phyloP scores from a whole-genome alignment of 37 sponge, comb jelly and placozoan species.

The Halisarca cf. caerulea region DNA sequence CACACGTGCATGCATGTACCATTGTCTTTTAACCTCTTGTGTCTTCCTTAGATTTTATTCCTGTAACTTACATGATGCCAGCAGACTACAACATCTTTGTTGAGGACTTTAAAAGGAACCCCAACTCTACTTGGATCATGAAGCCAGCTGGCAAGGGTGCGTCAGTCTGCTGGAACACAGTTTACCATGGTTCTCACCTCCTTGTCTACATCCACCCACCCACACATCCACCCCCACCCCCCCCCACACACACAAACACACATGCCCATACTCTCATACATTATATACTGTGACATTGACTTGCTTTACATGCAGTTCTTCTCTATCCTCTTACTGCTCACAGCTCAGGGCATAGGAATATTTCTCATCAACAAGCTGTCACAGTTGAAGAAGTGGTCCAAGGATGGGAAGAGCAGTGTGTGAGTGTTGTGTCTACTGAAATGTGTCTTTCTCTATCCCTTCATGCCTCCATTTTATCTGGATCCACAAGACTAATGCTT shows the following conservation, averaged over 20 bases:
- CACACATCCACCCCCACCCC: too few relatives aligned
- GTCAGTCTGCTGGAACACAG: neutral
- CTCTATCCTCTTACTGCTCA: conserved; percentile 54
- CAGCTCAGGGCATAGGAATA: conserved; percentile 96
- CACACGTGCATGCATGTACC: too few relatives aligned
- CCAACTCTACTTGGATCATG: conserved; percentile 95
- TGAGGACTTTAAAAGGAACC: conserved; percentile 93
- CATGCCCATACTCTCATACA: too few relatives aligned
- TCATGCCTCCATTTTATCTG: too few relatives aligned
- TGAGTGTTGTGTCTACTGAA: too few relatives aligned
- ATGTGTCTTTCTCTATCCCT: too few relatives aligned
- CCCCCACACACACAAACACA: too few relatives aligned
- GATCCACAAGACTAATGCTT: too few relatives aligned
- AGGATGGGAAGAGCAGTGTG: conserved; percentile 58
- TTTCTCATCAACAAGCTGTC: conserved; percentile 95
- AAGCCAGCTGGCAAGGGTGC: conserved; percentile 91
- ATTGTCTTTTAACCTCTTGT: too few relatives aligned
- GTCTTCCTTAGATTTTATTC: conserved; percentile 84
- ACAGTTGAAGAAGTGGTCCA: conserved; percentile 98
- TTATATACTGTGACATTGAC: too few relatives aligned
- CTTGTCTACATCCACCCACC: too few relatives aligned
- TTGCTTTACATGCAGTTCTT: too few relatives aligned
- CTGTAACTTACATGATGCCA: conserved; percentile 91
- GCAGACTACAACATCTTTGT: conserved; percentile 99
- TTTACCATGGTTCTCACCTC: neutral